phyloP scores from a whole-genome alignment of 2,888 invertebrate genomes.

The Parthenolecanium corni region DNA sequence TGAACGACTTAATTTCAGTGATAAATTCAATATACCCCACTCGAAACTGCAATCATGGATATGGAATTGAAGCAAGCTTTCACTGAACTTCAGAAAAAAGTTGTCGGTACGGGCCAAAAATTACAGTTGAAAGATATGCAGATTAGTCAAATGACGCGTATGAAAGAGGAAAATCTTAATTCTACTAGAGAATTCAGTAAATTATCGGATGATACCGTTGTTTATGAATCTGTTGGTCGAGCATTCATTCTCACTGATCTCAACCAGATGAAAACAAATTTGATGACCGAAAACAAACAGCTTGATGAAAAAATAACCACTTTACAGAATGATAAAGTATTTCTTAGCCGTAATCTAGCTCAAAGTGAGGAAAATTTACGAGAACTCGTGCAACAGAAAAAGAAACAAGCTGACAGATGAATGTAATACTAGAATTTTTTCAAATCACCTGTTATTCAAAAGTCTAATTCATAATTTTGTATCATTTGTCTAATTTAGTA shows the following conservation, averaged over 20 bases:
- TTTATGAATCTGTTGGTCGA: slow-evolving; percentile 21
- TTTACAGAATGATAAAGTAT: slow-evolving; percentile 7
- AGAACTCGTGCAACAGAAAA: slow-evolving; percentile 20
- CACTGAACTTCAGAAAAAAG: slow-evolving; percentile 11
- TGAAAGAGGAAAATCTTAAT: slow-evolving; percentile 14
- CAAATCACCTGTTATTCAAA: neutral
- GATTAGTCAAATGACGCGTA: slow-evolving; percentile 12
- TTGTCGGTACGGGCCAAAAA: slow-evolving; percentile 11
- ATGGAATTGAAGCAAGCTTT: slow-evolving; percentile 20
- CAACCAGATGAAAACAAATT: slow-evolving; percentile 1
- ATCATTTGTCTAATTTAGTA: too few species aligned
- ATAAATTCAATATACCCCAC: too few species aligned
- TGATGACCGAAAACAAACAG: slow-evolving; percentile 5
- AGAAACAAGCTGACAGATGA: neutral
- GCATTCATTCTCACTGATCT: slow-evolving; percentile 18
- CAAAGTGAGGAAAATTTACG: slow-evolving; percentile 21
- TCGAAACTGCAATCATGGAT: slow-evolving; percentile 14
- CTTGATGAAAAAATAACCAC: slow-evolving; percentile 16
- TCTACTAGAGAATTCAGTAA: slow-evolving; percentile 7
- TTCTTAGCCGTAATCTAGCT: slow-evolving; percentile 8
- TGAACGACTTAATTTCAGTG: too few species aligned
- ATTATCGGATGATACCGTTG: slow-evolving; percentile 7
- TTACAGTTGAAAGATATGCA: slow-evolving; percentile 16
- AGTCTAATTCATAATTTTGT: too few species aligned
- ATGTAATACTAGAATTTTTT: neutral